phyloP scores from a whole-genome alignment of 2,888 invertebrate genomes.

The Drosophila vallismaia region DNA sequence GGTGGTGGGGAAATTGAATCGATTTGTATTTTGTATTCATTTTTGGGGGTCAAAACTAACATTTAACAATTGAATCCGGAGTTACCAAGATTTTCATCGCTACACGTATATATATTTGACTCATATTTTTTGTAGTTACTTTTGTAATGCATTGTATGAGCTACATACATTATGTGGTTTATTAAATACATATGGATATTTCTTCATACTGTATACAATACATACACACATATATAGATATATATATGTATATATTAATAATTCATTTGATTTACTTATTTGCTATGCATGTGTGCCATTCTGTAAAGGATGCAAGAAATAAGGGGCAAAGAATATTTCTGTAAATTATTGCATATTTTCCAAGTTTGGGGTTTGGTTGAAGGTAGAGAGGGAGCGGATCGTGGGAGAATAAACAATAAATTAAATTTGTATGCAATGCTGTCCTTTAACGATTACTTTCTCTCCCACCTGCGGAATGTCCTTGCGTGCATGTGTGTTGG shows the following conservation, averaged over 20 bases:
- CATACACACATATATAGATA: slow-evolving; percentile 5
- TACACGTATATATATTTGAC: slow-evolving; percentile 10
- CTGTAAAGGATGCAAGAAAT: slow-evolving; percentile 33
- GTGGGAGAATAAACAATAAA: slow-evolving; percentile 30
- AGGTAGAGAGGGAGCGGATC: neutral
- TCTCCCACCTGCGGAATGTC: slow-evolving; percentile 38
- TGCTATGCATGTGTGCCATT: slow-evolving; percentile 43
- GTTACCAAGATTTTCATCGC: slow-evolving; percentile 25
- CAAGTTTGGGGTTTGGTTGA: neutral
- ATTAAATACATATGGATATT: slow-evolving; percentile 47
- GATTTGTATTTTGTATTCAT: neutral
- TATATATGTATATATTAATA: slow-evolving; percentile 41
- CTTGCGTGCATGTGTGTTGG: slow-evolving; percentile 28
- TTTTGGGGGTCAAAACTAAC: slow-evolving; percentile 14
- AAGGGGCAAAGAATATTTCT: slow-evolving; percentile 1
- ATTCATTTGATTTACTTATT: slow-evolving; percentile 61
- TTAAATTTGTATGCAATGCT: slow-evolving; percentile 29
- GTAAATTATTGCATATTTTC: slow-evolving; percentile 1
- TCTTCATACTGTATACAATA: slow-evolving; percentile 37
- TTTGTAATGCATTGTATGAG: slow-evolving; percentile 12
- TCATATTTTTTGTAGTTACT: slow-evolving; percentile 5
- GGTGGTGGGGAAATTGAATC: neutral
- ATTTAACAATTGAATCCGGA: slow-evolving; percentile 24
- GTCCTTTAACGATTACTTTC: slow-evolving; percentile 12
- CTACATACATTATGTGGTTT: slow-evolving; percentile 32